Evolutionary conservation across 1,140 invertebrate genomes (phyloP).

Genomic region (Dryas iulia): DNA sequence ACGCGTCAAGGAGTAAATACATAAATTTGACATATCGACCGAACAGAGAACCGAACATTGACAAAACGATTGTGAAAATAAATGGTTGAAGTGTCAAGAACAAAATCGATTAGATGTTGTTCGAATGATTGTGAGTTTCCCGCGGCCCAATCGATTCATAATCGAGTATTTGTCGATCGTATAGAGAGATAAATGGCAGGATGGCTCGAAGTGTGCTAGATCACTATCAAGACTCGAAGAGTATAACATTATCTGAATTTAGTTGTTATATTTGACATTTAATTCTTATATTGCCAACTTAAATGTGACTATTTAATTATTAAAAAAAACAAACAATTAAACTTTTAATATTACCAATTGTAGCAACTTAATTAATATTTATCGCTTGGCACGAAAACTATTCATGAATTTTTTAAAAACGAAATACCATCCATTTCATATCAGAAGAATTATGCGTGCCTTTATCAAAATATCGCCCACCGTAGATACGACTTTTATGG

Average conservation of each 20-base stretch:
- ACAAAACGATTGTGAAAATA: slow-evolving; percentile 18
- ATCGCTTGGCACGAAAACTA: not conserved
- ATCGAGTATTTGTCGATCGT: slow-evolving; percentile 44
- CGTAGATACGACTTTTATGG: slow-evolving; percentile 68
- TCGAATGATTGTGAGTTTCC: slow-evolving; percentile 38
- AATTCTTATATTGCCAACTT: not conserved
- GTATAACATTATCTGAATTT: slow-evolving; percentile 27
- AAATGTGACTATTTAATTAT: not conserved
- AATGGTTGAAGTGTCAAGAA: slow-evolving; percentile 35
- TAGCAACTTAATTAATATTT: not conserved
- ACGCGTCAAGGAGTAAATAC: too few relatives aligned
- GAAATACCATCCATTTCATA: slow-evolving; percentile 35
- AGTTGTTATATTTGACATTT: slow-evolving; percentile 11
- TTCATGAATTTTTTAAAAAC: slow-evolving; percentile 27
- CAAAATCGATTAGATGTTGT: slow-evolving; percentile 40
- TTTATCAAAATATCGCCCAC: slow-evolving; percentile 58
- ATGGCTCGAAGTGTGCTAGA: slow-evolving; percentile 34
- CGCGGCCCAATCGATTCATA: slow-evolving; percentile 37
- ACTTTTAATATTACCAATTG: not conserved
- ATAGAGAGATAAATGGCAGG: slow-evolving; percentile 26
- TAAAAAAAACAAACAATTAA: not conserved
- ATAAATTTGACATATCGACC: slow-evolving; percentile 4
- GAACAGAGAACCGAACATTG: slow-evolving; percentile 11
- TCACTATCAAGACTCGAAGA: slow-evolving; percentile 18
- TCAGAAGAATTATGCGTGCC: slow-evolving; percentile 35